A percentile compares a stretch with the other conserved stretches of the same genome.
These are phyloP conservation scores for Emmelina monodactyla DNA, from an alignment of 2,888 invertebrate species.

Conservation along the genomic window DNA sequence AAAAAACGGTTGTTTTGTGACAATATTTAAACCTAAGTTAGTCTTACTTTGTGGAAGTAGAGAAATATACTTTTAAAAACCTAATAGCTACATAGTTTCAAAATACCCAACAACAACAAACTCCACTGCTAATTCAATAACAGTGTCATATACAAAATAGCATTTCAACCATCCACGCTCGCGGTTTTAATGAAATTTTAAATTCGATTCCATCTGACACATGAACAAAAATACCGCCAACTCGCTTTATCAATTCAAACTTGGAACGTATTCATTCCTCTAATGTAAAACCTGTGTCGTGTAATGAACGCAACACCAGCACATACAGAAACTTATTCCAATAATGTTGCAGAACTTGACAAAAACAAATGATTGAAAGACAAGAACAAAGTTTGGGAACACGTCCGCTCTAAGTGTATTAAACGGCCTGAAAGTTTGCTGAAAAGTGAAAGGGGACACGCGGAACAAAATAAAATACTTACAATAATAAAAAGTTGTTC, in stretches of 20 bases:
- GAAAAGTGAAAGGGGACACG: slow-evolving; percentile 51
- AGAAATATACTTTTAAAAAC: too few species aligned
- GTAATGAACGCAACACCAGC: slow-evolving; percentile 21
- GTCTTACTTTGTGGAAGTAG: too few species aligned
- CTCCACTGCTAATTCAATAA: too few species aligned
- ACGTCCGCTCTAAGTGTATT: slow-evolving; percentile 60
- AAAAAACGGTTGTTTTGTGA: too few species aligned
- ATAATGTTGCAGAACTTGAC: slow-evolving; percentile 31
- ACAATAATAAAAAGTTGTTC: slow-evolving; percentile 60
- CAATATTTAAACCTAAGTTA: too few species aligned
- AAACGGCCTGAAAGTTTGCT: slow-evolving; percentile 44
- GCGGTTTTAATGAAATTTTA: too few species aligned
- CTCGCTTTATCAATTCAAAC: slow-evolving; percentile 9
- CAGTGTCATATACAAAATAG: too few species aligned
- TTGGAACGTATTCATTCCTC: neutral
- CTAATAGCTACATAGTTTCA: too few species aligned
- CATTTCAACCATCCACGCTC: too few species aligned
- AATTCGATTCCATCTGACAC: too few species aligned
- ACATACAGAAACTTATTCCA: slow-evolving; percentile 28
- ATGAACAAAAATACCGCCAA: too few species aligned
- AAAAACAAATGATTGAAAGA: slow-evolving; percentile 50
- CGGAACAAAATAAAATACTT: slow-evolving; percentile 62
- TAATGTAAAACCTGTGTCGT: slow-evolving; percentile 26
- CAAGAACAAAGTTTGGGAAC: slow-evolving; percentile 38
- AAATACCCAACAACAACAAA: too few species aligned